Base-by-base conservation (phyloP, 2,797 vertebrate genomes). In the Rhynchonycteris naso region DNA sequence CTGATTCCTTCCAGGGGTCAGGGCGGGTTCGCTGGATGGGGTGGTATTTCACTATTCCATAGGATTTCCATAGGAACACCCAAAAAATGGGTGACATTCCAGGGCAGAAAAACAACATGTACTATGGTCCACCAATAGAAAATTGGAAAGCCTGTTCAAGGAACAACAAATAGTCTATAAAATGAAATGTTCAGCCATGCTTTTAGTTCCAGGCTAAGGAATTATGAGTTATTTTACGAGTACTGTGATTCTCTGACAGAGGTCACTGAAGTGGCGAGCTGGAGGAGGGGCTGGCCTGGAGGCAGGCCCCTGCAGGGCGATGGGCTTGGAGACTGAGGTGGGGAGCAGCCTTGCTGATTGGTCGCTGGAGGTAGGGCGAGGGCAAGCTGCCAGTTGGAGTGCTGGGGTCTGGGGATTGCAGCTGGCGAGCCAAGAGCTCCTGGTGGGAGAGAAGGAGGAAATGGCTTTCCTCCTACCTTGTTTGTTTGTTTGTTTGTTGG, bases 141-240 rank as follows among this genome's bases (percentile, higher is more conserved):
- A 24, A 50, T 52, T 13, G 24, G 30, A 38, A 33, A 59, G 38
- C 26, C 47, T 28, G 3, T 35, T 82, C 52, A 33, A 56, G 80
- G 66, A 30, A 61, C 56, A 80, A 7, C n/a, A 54, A 16, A 58
- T 69, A 79, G n/a, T 69, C 56, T 59, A 2, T 68, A 1, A 72
- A 69, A n/a, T 1, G 0, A 63, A 47, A 56, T 14, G 28, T 54
- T 61, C 26, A 50, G 54, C 22, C 14, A 1, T 43, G 38, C n/a
- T 93, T 86, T 90, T 43, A 56, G 86, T 74, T 88, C 38, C 69
- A 56, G 58, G 52, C 47, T 88, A 11, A 88, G 61, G 52, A 86
- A 61, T 65, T 54, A 2, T 26, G 69, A 21, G 54, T 58, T 28
- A n/a, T 66, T 78, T 89, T 65, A 28, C 8, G 35, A 33, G 71